Base-by-base conservation (phyloP, 2,888 invertebrate genomes). In the Caprella mutica region DNA sequence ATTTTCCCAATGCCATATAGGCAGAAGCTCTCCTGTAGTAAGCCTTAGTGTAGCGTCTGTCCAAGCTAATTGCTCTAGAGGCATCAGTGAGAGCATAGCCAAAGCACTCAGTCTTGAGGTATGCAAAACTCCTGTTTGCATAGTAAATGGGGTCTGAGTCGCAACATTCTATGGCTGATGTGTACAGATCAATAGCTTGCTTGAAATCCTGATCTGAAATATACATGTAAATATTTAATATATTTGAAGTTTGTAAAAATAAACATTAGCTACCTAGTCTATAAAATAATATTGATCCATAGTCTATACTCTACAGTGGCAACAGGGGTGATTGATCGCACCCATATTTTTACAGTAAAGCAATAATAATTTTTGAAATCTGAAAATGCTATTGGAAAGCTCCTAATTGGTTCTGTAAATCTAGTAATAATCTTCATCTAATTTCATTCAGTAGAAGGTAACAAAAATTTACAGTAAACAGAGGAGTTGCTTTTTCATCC, bases 1-100 rank as follows among this genome's bases (percentile, higher is more conserved):
- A 96, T 77, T 94, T 94, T 67, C 97, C 96, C 70, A 97, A 75
- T 26, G 96, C 90, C 96, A 99, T 97, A 70, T 93, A 82, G 30
- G 98, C 86, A 2, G 92, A 91, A 1, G 97, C 98, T 70, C 97
- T 79, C 69, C 98, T 81, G 73, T 97, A 99, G 72, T 93, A 99
- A 0, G 93, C 97, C 77, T 98, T 97, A 24, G 93, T 79, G 72
- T 96, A 98, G 24, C 79, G 78, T 68, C 81, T 84, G 74, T 98
- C 94, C 65, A 91, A 73, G 72, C 88, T 86, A 57, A 98, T 86
- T 1, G 97, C 85, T 71, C 84, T 84, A 1, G 89, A 81, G 1
- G 97, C 97, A 78, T 99, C 98, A 39, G 76, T 78, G 56, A 97
- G 74, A 1, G 97, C 97, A 73, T 86, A 89, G 3, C 98, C 98